Evolutionary conservation across 2,888 invertebrate genomes (phyloP), one percentile per base, ranked within the genome.

Genomic region (Dorcus parallelipipedus): DNA sequence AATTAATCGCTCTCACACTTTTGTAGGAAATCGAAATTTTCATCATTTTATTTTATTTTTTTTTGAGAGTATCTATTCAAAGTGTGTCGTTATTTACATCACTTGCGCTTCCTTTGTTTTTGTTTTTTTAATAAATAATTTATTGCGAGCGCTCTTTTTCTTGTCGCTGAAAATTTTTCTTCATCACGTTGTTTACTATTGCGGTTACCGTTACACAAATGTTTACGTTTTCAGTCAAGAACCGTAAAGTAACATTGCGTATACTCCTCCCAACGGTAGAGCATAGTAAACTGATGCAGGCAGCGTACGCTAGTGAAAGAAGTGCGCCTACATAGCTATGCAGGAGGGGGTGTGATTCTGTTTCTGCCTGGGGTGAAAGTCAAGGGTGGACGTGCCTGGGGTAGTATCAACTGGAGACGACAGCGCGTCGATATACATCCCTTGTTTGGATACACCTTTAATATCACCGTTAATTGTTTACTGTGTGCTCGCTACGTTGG

Each of bases 291-390:
- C 45, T 45, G 45, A 45, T 43, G 43, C 20, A 20, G 49, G 54
- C 54, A 52, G 39, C 51, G 51, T 42, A 47, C 53, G 56, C 64
- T 48, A 48, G 57, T 60, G 54, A 56, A 58, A 54, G 58, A 56
- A 56, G 56, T 52, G 54, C 49, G 55, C 55, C 61, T 56, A 56
- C 59, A 61, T 61, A 59, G 54, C 61, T 61, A 56, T 55, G 56
- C 63, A 61, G 56, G 55, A 59, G 57, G 58, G 57, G 58, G 63
- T 52, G 57, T 56, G 56, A 56, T 51, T 40, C 50, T 43, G 47
- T 38, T 53, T 33, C 26, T 42, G 40, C 38, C 48, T 48, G 58
- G 60, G 60, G 62, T 56, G 55, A 58, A 54, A 54, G 47, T 48
- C 58, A 58, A 58, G 58, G 38, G 41, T 40, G 49, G 42, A 56